These are phyloP conservation scores for Poecilia picta DNA, from an alignment of 2,797 vertebrate genomes.

Conservation along the genomic window DNA sequence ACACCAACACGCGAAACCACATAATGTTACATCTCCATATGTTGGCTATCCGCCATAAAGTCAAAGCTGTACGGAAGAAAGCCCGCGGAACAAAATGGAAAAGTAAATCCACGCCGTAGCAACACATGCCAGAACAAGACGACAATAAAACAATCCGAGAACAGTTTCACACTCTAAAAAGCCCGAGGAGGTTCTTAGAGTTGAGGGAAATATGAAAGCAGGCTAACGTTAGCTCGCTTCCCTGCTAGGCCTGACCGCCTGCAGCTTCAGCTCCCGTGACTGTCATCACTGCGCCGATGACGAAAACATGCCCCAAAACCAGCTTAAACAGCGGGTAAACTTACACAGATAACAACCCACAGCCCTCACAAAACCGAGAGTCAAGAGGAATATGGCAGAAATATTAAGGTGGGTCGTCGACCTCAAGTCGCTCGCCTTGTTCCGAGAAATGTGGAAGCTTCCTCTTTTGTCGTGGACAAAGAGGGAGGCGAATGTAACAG, in stretches of 20 bases:
- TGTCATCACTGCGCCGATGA: neutral
- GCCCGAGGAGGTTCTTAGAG: neutral
- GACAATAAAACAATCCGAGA: neutral
- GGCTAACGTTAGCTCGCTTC: slow-evolving; percentile 18
- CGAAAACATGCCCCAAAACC: neutral
- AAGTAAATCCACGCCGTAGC: neutral
- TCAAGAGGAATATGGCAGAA: neutral
- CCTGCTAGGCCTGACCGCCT: slow-evolving; percentile 26
- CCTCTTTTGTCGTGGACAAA: neutral
- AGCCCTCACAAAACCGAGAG: slow-evolving; percentile 13
- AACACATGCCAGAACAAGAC: neutral
- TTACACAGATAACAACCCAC: slow-evolving; percentile 60
- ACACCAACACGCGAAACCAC: neutral
- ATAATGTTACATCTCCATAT: neutral
- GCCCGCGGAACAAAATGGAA: neutral
- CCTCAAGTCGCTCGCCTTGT: neutral
- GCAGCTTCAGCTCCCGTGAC: neutral
- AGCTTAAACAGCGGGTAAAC: slow-evolving; percentile 33
- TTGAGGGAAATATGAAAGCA: neutral
- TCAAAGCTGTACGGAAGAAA: neutral
- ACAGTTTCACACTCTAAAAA: neutral
- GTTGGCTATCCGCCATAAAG: neutral
- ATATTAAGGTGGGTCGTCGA: neutral
- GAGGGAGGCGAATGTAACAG: neutral
- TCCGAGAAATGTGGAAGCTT: neutral